A percentile compares a stretch with the other conserved stretches of the same genome.
phyloP scores from a whole-genome alignment of 1,140 invertebrate species.

The Cydia strobilella region DNA sequence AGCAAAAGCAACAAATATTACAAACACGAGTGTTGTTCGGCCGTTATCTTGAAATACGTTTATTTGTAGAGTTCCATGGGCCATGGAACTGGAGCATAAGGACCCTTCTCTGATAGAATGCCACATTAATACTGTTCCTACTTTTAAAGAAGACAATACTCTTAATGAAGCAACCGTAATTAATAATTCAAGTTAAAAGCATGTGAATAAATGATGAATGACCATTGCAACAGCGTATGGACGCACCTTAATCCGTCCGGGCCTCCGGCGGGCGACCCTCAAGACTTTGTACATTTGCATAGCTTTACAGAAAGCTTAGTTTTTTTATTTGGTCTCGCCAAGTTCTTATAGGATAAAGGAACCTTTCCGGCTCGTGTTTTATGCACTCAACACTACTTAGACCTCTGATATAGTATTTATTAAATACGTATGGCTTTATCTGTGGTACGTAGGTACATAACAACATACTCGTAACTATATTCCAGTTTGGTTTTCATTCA shows the following conservation, averaged over 20 bases:
- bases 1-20: not conserved
- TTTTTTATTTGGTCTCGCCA: constrained; percentile 59
- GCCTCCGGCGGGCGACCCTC: constrained; percentile 53
- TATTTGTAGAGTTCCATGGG: no score
- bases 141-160: not conserved
- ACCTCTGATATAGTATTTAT: constrained; percentile 4
- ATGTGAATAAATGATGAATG: not conserved
- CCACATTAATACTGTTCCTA: not conserved
- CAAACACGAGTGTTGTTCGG: not conserved
- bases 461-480: no score
- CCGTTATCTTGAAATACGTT: not conserved
- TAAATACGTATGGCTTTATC: not conserved
- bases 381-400: constrained; percentile 20
- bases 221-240: not conserved
- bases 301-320: constrained; percentile 66
- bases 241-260: constrained; percentile 21
- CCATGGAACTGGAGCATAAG: no score
- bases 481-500: not conserved
- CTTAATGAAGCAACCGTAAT: not conserved
- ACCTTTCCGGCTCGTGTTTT: constrained; percentile 24
- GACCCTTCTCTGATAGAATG: no score
- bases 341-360: constrained; percentile 70
- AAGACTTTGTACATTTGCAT: constrained; percentile 77
- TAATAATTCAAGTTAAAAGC: constrained; percentile 1
- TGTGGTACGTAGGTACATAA: no score